Conservation (phyloP, 2,113 vertebrate genomes). For the Alces alces region DNA sequence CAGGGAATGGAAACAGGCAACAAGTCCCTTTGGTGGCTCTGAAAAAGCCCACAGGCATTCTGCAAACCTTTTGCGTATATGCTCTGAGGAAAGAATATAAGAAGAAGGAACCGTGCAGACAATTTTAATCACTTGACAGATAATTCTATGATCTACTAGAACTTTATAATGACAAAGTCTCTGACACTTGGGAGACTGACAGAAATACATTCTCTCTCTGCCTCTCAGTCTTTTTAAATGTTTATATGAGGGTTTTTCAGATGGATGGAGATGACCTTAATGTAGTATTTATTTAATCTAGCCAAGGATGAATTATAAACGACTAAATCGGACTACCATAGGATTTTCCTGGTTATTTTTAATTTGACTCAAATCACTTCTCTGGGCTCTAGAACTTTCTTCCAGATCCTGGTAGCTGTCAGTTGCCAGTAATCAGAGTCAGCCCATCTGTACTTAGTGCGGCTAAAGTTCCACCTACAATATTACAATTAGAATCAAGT, state of each 20-base stretch:
- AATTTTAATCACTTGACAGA: slow-evolving; percentile 43
- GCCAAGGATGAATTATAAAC: slow-evolving; percentile 19
- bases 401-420: background rate
- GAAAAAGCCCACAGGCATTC: background rate
- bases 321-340: background rate
- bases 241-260: background rate
- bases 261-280: background rate
- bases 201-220: background rate
- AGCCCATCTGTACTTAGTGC: background rate
- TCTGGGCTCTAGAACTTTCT: background rate
- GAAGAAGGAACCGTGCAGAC: background rate
- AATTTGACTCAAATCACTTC: background rate
- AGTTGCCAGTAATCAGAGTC: background rate
- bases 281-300: background rate
- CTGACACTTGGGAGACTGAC: background rate
- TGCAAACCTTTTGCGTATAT: background rate
- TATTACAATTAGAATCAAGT: background rate
- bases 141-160: background rate
- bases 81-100: background rate
- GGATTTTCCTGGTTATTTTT: slow-evolving; percentile 15
- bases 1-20: background rate
- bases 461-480: background rate
- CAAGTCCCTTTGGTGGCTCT: background rate
- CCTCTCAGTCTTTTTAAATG: background rate
- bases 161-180: background rate